These are phyloP conservation scores for Planococcus citri DNA, from an alignment of 1,140 invertebrate species.

Conservation along the genomic window DNA sequence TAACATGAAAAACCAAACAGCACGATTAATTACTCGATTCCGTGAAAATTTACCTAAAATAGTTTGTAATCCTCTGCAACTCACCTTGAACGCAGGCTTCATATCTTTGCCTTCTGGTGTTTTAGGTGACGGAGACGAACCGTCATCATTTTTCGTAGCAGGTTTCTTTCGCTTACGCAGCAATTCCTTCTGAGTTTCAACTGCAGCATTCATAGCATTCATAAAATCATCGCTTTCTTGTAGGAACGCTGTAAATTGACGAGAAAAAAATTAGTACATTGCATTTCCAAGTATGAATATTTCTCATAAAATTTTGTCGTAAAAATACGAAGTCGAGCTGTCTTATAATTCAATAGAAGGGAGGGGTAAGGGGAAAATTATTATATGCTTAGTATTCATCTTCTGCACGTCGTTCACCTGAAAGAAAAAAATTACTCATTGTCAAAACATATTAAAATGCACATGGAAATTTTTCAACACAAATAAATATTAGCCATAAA, in stretches of 20 bases:
- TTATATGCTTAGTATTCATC: too few species aligned
- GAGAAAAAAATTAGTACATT: conserved; percentile 15
- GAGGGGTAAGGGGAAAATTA: background rate
- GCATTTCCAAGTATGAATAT: background rate
- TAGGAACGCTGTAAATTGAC: conserved; percentile 47
- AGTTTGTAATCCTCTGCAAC: background rate
- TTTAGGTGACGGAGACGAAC: conserved; percentile 21
- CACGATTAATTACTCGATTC: conserved; percentile 10
- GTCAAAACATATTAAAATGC: too few species aligned
- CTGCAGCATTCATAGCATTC: conserved; percentile 61
- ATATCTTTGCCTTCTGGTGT: conserved; percentile 35
- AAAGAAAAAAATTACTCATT: too few species aligned
- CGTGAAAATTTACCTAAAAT: background rate
- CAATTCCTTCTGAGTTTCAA: conserved; percentile 57
- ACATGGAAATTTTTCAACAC: too few species aligned
- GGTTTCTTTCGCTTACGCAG: conserved; percentile 60
- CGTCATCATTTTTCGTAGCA: conserved; percentile 45
- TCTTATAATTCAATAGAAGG: background rate
- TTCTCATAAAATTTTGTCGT: too few species aligned
- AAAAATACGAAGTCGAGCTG: background rate
- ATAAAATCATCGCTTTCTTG: conserved; percentile 85
- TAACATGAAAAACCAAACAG: conserved; percentile 27
- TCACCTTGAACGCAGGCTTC: conserved; percentile 42
- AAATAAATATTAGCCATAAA: too few species aligned
- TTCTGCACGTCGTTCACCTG: too few species aligned